phyloP scores from a whole-genome alignment of 2,888 invertebrate species.

The Ferrisia virgata region DNA sequence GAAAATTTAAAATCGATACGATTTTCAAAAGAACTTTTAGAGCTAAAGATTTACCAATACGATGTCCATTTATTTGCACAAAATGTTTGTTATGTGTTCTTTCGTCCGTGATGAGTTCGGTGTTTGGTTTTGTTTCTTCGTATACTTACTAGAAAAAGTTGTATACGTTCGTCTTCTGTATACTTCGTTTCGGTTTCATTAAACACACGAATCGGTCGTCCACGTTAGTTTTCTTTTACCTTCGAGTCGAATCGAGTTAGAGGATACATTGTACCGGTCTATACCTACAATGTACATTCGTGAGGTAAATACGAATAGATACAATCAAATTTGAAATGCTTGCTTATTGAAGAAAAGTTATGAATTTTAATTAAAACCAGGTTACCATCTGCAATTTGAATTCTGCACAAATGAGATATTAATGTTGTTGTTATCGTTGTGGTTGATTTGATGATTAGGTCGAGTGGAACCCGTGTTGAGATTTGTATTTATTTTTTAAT shows the following conservation, averaged over 20 bases:
- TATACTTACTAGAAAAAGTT: background rate
- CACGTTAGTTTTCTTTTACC: background rate
- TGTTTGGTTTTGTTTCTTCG: conserved; percentile 1
- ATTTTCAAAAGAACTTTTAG: background rate
- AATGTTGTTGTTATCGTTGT: background rate
- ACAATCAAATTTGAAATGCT: background rate
- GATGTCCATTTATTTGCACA: background rate
- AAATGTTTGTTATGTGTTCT: conserved; percentile 1
- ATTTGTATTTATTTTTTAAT: background rate
- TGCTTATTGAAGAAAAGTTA: background rate
- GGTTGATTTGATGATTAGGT: background rate
- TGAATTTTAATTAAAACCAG: background rate
- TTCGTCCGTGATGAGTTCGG: background rate
- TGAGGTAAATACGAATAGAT: background rate
- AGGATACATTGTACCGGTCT: no score
- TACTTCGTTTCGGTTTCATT: conserved; percentile 11
- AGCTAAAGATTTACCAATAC: background rate
- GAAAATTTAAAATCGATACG: conserved; percentile 1
- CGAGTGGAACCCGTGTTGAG: background rate
- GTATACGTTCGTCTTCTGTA: background rate
- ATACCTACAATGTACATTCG: no score
- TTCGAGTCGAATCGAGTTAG: no score
- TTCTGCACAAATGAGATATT: background rate
- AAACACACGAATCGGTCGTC: background rate
- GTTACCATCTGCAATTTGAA: background rate